Evolutionary conservation across 2,797 vertebrate genomes (phyloP), one percentile per base, ranked within the genome.

Genomic region (Pangasius djambal): DNA sequence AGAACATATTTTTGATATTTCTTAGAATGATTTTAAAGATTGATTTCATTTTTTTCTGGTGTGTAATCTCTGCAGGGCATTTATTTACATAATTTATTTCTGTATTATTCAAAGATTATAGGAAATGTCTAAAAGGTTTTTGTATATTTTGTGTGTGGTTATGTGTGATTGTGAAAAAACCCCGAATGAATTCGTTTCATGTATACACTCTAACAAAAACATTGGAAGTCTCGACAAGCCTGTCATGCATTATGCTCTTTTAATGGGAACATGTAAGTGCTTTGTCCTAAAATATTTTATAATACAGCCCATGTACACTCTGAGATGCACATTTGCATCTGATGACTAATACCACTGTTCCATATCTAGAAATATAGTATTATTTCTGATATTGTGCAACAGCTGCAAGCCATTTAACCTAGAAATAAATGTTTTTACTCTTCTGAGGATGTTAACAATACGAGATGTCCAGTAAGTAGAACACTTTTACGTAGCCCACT

Each of bases 1-100:
- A 95, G 90, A 96, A 91, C 91, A 95, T 96, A 96, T 96, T 96
- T 96, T 97, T 97, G 94, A 96, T 97, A 96, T 95, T 94, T 92
- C 91, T 92, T 93, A 91, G 91, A 94, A 92, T 91, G 92, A 92
- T 93, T 95, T 93, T 91, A 90, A 93, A 57, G 86, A 94, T 92
- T 91, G 93, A 90, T 92, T 91, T 92, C 92, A 40, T 40, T 90
- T 92, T 93, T 93, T 92, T 87, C 89, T 91, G 90, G 44, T 52
- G 90, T 87, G 89, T 93, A 86, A 87, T 93, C 90, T 91, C 91
- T 92, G 91, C 90, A 93, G 93, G 91, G 92, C 92, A 90, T 84
- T 91, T 89, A 91, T 87, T 89, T 90, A 90, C 90, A 93, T 89
- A 83, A 92, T 91, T 93, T 92, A 94, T 94, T 95, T 94, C 91